Conservation (phyloP, 2,113 vertebrate species). For the Rhabdornis inornatus region DNA sequence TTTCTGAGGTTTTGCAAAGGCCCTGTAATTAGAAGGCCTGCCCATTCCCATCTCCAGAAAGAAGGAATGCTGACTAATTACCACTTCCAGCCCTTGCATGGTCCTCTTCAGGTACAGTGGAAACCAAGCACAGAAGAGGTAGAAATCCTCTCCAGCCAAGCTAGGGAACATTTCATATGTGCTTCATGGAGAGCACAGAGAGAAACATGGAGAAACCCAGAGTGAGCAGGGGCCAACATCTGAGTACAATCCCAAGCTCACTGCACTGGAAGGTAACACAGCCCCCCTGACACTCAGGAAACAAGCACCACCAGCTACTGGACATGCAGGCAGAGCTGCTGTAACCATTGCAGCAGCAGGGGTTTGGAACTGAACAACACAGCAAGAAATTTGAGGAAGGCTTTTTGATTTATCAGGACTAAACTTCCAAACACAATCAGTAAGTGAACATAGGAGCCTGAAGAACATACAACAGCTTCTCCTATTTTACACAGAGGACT, state of each 20-base stretch:
- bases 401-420: background rate
- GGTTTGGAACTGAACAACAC: background rate
- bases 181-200: background rate
- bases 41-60: background rate
- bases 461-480: background rate
- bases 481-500: background rate
- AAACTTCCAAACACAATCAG: background rate
- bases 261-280: rapidly evolving
- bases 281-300: background rate
- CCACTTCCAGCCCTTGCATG: background rate
- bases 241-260: background rate
- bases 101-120: background rate
- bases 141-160: background rate
- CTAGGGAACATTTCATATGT: background rate
- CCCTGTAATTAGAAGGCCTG: background rate
- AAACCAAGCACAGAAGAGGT: background rate
- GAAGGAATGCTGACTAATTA: background rate
- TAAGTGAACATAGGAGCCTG: background rate
- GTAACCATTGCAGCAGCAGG: background rate
- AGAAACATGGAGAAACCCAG: background rate
- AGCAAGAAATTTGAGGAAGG: background rate
- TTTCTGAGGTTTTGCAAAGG: background rate
- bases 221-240: background rate
- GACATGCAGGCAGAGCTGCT: background rate
- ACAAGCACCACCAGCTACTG: background rate